These are phyloP conservation scores for Pseudopodoces humilis DNA, from an alignment of 2,113 vertebrate species.

Conservation along the genomic window DNA sequence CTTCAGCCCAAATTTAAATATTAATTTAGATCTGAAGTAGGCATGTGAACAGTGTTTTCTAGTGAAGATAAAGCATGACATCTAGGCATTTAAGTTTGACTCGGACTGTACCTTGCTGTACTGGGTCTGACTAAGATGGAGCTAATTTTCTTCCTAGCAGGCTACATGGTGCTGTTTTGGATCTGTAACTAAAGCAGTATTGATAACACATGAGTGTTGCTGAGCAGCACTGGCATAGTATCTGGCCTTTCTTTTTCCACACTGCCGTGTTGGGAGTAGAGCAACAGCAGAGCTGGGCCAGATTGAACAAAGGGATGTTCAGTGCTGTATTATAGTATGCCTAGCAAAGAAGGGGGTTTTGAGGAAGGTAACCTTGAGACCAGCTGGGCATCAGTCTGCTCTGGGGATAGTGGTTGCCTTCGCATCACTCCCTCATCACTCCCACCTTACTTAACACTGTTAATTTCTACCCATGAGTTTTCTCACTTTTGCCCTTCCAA, in stretches of 20 bases:
- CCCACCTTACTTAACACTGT: not conserved
- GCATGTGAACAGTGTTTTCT: not conserved
- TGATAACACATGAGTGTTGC: not conserved
- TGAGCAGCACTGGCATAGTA: not conserved
- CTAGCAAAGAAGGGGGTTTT: not conserved
- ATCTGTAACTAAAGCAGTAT: not conserved
- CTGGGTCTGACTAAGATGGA: not conserved
- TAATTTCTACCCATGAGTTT: not conserved
- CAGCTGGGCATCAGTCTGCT: not conserved
- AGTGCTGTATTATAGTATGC: rapidly evolving
- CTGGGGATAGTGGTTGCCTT: not conserved
- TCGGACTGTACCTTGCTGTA: not conserved
- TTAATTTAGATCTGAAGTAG: not conserved
- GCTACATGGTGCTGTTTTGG: not conserved
- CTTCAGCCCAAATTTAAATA: not conserved
- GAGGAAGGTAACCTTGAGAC: not conserved
- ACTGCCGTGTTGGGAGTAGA: rapidly evolving
- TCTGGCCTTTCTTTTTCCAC: not conserved
- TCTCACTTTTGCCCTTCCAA: not conserved
- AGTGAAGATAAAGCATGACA: not conserved
- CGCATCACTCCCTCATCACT: not conserved
- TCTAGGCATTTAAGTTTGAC: not conserved
- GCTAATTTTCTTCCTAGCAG: not conserved
- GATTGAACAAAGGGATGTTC: not conserved
- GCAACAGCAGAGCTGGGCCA: not conserved